phyloP scores from a whole-genome alignment of 92 coral and sea anemone species.

The Palythoa caribaeorum region DNA sequence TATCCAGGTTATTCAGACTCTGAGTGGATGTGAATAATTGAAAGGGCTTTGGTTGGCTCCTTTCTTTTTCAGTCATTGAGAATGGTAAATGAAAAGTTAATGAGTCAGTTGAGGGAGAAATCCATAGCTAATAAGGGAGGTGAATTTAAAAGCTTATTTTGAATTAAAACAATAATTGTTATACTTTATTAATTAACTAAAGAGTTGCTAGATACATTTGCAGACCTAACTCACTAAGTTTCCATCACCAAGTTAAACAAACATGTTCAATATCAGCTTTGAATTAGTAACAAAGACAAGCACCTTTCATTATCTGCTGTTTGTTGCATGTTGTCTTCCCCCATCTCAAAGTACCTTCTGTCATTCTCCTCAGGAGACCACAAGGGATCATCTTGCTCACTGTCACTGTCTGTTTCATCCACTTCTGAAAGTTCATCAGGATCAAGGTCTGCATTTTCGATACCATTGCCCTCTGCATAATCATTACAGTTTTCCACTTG shows the following conservation, averaged over 20 bases:
- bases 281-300: slow-evolving; percentile 17
- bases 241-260: not conserved
- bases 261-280: slow-evolving; percentile 11
- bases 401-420: slow-evolving; percentile 20
- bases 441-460: slow-evolving; percentile 14
- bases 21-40: not conserved
- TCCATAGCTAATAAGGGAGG: not conserved
- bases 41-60: not conserved
- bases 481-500: slow-evolving; percentile 11
- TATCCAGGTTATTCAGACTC: slow-evolving; percentile 12
- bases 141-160: slow-evolving; percentile 1
- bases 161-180: not conserved
- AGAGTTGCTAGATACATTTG: not conserved
- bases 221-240: slow-evolving; percentile 28
- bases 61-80: slow-evolving; percentile 19
- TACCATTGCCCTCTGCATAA: not conserved
- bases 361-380: slow-evolving; percentile 25
- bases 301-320: slow-evolving; percentile 24
- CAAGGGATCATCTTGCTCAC: slow-evolving; percentile 22
- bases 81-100: not conserved
- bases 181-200: not conserved
- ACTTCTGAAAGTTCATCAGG: slow-evolving; percentile 15
- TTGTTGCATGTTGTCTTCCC: slow-evolving; percentile 20
- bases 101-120: slow-evolving; percentile 6
- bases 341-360: slow-evolving; percentile 8